phyloP scores from a whole-genome alignment of 2,113 vertebrate species.

The Setophaga coronata region DNA sequence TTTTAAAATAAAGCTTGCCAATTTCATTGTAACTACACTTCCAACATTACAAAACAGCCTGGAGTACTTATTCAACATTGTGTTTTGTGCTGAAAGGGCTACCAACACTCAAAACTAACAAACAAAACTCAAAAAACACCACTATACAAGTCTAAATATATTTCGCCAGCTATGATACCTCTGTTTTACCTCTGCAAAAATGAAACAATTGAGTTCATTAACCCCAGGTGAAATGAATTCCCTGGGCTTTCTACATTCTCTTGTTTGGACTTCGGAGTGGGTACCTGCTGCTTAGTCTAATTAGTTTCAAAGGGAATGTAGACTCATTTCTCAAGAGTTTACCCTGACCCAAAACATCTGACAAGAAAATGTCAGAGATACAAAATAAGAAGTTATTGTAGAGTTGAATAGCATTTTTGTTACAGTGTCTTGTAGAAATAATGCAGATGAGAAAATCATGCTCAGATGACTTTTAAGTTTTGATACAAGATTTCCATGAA shows the following conservation, averaged over 20 bases:
- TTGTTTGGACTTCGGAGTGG: conserved; percentile 30
- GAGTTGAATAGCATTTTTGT: conserved; percentile 18
- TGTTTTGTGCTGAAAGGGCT: not conserved
- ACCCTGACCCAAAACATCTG: conserved; percentile 59
- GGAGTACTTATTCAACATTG: not conserved
- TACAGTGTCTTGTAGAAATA: not conserved
- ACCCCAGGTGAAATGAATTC: conserved; percentile 60
- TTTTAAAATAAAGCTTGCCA: not conserved
- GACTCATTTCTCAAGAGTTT: conserved; percentile 66
- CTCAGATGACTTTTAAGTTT: not conserved
- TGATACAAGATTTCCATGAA: not conserved
- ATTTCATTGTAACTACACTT: not conserved
- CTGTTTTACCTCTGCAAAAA: conserved; percentile 35
- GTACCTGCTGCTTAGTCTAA: conserved; percentile 77
- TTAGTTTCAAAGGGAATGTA: conserved; percentile 84
- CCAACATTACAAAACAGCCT: not conserved
- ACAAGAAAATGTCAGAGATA: conserved; percentile 70
- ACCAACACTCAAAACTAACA: not conserved
- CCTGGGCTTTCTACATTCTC: conserved; percentile 27
- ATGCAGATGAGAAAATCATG: not conserved
- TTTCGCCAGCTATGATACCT: not conserved
- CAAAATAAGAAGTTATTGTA: conserved; percentile 52
- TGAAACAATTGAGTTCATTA: conserved; percentile 50
- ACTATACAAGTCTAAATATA: not conserved
- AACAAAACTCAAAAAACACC: accelerated